phyloP scores from a whole-genome alignment of 2,113 vertebrate genomes.

The Canis aureus region DNA sequence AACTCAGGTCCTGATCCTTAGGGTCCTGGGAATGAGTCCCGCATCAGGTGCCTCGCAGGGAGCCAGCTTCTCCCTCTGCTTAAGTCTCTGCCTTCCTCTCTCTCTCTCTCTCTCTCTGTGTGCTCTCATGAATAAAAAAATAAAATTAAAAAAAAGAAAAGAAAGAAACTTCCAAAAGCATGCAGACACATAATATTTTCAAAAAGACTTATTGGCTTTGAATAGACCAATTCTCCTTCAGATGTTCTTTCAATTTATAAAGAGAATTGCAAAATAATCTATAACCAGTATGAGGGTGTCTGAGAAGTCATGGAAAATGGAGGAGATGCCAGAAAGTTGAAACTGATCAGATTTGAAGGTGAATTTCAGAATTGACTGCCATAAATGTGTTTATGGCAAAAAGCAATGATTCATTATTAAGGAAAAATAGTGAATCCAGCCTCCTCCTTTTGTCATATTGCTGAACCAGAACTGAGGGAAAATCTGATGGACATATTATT shows the following conservation, averaged over 20 bases:
- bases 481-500: background rate
- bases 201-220: background rate
- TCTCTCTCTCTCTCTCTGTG: too few relatives aligned
- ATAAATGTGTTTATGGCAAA: slow-evolving; percentile 7
- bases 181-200: background rate
- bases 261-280: background rate
- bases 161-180: background rate
- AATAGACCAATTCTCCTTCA: background rate
- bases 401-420: background rate
- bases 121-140: too few relatives aligned
- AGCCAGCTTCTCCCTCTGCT: too few relatives aligned
- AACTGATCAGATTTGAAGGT: background rate
- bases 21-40: too few relatives aligned
- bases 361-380: background rate
- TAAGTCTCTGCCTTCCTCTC: too few relatives aligned
- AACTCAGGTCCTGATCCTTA: too few relatives aligned
- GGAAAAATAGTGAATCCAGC: background rate
- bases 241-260: background rate
- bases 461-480: background rate
- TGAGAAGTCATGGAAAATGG: slow-evolving; percentile 16
- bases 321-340: background rate
- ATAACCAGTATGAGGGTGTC: background rate
- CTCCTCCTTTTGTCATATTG: background rate
- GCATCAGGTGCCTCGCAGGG: too few relatives aligned
- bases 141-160: too few relatives aligned